Conservation (phyloP, 2,113 vertebrate genomes). For the Elephantulus edwardii region DNA sequence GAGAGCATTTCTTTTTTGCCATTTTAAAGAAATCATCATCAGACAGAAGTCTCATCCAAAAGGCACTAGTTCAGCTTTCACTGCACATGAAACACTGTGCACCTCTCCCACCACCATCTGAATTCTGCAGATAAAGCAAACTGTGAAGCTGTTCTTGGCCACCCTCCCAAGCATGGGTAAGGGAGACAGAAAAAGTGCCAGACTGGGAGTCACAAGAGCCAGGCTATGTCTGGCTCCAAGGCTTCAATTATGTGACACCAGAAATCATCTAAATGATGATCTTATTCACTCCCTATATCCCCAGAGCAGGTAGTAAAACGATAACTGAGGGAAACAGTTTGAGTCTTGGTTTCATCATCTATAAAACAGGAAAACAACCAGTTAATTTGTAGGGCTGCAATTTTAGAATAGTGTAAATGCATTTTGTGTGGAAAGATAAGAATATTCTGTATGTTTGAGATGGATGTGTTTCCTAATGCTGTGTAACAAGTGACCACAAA, state of each 20-base stretch:
- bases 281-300: background rate
- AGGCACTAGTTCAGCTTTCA: background rate
- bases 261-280: background rate
- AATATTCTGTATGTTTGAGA: too few relatives aligned
- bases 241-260: background rate
- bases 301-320: background rate
- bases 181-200: background rate
- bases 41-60: background rate
- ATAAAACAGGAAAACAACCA: background rate
- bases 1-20: background rate
- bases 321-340: background rate
- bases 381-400: background rate
- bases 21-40: background rate
- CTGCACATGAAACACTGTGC: background rate
- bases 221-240: background rate
- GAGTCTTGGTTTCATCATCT: background rate
- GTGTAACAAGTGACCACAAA: too few relatives aligned
- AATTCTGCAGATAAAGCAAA: background rate
- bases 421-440: too few relatives aligned
- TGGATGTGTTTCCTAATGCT: too few relatives aligned
- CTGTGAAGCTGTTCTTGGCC: background rate
- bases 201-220: too few relatives aligned
- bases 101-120: background rate
- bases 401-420: too few relatives aligned
- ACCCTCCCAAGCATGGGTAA: background rate